Percentiles rank a stretch among this genome's conserved stretches.
phyloP scores from a whole-genome alignment of 2,888 invertebrate species.

The Oxytorus armatus region DNA sequence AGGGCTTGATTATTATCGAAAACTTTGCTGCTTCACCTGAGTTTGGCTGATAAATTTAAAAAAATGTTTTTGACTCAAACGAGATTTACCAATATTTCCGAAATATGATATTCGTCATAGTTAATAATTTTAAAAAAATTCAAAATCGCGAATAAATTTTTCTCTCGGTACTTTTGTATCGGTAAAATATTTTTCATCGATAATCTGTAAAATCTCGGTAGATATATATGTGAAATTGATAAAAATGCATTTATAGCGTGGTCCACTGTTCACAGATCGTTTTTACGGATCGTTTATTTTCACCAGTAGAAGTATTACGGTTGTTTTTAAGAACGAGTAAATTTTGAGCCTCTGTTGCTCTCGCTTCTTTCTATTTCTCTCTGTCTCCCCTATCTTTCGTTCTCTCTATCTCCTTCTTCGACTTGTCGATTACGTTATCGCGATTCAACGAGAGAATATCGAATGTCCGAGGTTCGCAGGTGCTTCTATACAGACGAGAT shows the following conservation, averaged over 20 bases:
- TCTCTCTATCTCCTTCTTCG: background rate
- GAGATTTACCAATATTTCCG: no score
- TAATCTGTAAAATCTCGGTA: background rate
- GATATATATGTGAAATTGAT: constrained; percentile 34
- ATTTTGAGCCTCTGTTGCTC: constrained; percentile 5
- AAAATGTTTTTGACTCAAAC: no score
- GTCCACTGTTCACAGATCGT: background rate
- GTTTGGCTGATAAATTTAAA: no score
- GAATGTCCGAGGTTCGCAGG: constrained; percentile 46
- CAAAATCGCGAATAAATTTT: no score
- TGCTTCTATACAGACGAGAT: constrained; percentile 15
- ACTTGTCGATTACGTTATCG: constrained; percentile 54
- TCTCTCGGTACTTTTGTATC: background rate
- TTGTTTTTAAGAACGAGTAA: constrained; percentile 17
- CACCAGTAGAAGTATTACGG: constrained; percentile 38
- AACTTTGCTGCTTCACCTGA: no score
- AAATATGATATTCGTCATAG: no score
- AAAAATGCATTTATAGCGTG: constrained; percentile 44
- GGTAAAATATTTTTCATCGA: background rate
- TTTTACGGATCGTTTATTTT: constrained; percentile 45
- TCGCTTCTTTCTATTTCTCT: constrained; percentile 6
- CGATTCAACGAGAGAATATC: constrained; percentile 58
- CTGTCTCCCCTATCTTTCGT: constrained; percentile 8
- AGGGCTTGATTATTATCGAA: no score
- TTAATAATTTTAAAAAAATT: no score